phyloP scores from a whole-genome alignment of 1,140 invertebrate genomes.

The Drosophila neocordata region DNA sequence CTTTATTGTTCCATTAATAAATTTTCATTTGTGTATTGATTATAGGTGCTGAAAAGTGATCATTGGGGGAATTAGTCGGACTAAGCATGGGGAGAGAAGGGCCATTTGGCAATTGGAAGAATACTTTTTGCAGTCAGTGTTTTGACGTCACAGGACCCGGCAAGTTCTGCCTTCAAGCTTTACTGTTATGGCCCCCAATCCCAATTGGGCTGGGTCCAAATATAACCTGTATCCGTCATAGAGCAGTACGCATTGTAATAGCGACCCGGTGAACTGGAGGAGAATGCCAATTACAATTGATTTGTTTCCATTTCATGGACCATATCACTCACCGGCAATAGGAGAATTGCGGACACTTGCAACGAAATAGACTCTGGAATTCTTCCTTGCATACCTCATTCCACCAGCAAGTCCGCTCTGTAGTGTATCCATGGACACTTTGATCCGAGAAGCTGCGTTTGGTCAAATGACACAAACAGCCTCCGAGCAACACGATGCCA shows the following conservation, averaged over 20 bases:
- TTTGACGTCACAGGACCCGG: constrained; percentile 43
- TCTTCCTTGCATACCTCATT: constrained; percentile 96
- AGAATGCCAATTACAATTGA: neutral
- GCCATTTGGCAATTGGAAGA: constrained; percentile 34
- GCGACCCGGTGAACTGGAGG: constrained; percentile 87
- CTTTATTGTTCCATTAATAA: neutral
- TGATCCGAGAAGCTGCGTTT: constrained; percentile 90
- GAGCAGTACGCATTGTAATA: constrained; percentile 96
- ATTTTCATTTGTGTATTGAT: neutral
- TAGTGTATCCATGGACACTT: constrained; percentile 90
- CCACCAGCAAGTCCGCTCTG: constrained; percentile 96
- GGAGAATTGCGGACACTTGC: constrained; percentile 93
- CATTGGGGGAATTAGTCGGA: neutral
- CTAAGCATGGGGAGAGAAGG: neutral
- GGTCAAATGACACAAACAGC: constrained; percentile 75
- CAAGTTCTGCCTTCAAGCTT: constrained; percentile 30
- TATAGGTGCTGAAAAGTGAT: neutral
- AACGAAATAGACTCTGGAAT: constrained; percentile 93
- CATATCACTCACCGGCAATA: constrained; percentile 87
- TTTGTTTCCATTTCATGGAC: neutral
- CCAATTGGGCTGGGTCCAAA: constrained; percentile 91
- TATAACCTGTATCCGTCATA: constrained; percentile 95
- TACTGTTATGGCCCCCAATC: constrained; percentile 81
- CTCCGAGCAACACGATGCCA: constrained; percentile 62
- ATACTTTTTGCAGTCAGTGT: constrained; percentile 65